A percentile compares a stretch with the other conserved stretches of the same genome.
Conservation (phyloP, 2,113 vertebrate species). For the Hypomesus transpacificus region DNA sequence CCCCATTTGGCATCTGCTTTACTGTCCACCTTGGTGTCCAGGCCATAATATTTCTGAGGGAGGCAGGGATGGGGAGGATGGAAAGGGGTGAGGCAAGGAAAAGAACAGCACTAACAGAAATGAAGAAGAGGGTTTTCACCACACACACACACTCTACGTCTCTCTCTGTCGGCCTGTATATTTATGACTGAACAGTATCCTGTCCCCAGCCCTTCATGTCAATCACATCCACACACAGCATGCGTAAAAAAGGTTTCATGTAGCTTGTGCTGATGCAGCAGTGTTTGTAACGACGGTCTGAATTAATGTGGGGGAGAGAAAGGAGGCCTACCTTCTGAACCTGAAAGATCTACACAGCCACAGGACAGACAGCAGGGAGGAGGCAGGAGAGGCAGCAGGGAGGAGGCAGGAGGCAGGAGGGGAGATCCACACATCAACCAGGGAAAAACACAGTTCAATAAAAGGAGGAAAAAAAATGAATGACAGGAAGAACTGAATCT, state of each 20-base stretch:
- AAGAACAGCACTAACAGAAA: constrained; percentile 9
- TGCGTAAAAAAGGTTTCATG: neutral
- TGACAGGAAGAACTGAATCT: constrained; percentile 11
- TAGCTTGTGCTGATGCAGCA: neutral
- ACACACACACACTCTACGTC: no score
- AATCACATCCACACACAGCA: no score
- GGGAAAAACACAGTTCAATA: constrained; percentile 14
- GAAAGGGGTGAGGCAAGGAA: neutral
- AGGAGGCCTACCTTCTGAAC: constrained; percentile 92
- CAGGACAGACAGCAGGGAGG: constrained; percentile 24
- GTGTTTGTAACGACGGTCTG: no score
- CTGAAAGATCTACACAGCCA: constrained; percentile 86
- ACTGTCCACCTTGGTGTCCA: constrained; percentile 86
- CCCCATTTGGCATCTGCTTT: constrained; percentile 87
- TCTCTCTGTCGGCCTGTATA: no score
- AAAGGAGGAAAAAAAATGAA: neutral
- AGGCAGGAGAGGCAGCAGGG: constrained; percentile 4
- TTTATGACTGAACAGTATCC: no score
- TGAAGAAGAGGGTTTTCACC: constrained; percentile 8
- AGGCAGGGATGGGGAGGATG: constrained; percentile 11
- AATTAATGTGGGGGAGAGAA: constrained; percentile 19
- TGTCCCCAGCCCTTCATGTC: no score
- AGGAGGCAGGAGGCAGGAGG: neutral
- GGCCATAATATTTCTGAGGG: constrained; percentile 92
- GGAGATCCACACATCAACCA: constrained; percentile 3